Evolutionary conservation across 2,113 vertebrate genomes (phyloP).

Genomic region (Plecturocebus donacophilus): DNA sequence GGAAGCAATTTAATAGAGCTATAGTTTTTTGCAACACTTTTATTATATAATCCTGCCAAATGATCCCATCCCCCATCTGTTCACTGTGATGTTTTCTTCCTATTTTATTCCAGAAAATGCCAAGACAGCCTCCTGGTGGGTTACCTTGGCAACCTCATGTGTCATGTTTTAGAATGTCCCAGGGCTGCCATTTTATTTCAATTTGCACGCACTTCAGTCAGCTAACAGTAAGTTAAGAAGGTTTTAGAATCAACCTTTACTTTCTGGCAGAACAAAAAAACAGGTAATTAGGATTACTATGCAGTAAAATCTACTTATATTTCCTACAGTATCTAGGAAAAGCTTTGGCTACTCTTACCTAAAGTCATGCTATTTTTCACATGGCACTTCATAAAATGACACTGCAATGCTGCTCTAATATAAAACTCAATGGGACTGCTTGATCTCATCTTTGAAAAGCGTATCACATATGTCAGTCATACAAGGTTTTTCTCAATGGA

Average conservation of each 20-base stretch:
- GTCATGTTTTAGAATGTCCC: constrained; percentile 74
- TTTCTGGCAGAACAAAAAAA: constrained; percentile 32
- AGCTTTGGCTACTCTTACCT: not conserved
- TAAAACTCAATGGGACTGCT: not conserved
- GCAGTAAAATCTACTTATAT: constrained; percentile 1
- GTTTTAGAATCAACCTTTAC: constrained; percentile 49
- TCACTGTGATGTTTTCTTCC: constrained; percentile 73
- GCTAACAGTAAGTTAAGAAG: constrained; percentile 72
- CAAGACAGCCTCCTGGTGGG: constrained; percentile 80
- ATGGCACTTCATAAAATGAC: not conserved
- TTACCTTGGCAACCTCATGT: constrained; percentile 80
- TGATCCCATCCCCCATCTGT: constrained; percentile 63
- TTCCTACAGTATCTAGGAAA: not conserved
- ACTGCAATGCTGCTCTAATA: not conserved
- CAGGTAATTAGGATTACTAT: constrained; percentile 57
- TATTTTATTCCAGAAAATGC: constrained; percentile 72
- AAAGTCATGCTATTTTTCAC: constrained; percentile 49
- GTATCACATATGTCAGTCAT: constrained; percentile 42
- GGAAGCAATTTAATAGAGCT: constrained; percentile 52
- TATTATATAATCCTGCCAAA: constrained; percentile 61
- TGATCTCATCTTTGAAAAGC: constrained; percentile 47
- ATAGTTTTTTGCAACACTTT: constrained; percentile 37
- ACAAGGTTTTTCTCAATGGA: constrained; percentile 64
- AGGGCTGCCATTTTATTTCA: constrained; percentile 69
- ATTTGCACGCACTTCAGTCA: constrained; percentile 75